Evolutionary conservation across 92 coral and sea anemone species (phyloP).

Genomic region (Paramuricea clavata): DNA sequence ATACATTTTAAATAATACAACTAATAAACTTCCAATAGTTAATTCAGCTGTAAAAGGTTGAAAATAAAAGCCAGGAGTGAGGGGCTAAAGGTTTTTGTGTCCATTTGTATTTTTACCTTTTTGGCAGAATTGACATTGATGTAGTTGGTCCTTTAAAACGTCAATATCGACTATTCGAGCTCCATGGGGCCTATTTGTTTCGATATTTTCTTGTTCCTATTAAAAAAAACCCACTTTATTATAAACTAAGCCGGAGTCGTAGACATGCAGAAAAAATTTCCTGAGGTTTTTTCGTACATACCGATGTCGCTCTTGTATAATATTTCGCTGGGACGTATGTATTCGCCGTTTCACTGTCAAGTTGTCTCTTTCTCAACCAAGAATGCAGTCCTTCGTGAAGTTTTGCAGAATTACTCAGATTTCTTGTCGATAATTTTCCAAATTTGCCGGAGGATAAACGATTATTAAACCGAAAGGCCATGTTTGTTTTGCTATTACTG

Average conservation of each 20-base stretch:
- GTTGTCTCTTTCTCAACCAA: background rate
- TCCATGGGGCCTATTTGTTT: background rate
- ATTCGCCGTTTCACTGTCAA: no score
- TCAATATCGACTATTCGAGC: conserved; percentile 21
- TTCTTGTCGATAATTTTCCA: background rate
- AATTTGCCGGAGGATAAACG: conserved; percentile 6
- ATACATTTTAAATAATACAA: no score
- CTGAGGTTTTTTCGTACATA: background rate
- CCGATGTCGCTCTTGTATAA: conserved; percentile 14
- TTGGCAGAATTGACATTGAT: background rate
- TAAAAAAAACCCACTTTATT: background rate
- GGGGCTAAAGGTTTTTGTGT: background rate
- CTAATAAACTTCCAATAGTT: background rate
- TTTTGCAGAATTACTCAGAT: background rate
- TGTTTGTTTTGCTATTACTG: conserved; percentile 23
- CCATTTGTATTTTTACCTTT: conserved; percentile 9
- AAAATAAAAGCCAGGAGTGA: background rate
- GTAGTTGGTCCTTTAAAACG: background rate
- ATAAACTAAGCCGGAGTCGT: background rate
- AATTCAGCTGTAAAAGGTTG: background rate
- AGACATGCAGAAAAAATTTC: conserved; percentile 4
- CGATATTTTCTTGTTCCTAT: background rate
- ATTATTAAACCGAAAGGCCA: conserved; percentile 5
- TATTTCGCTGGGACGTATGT: background rate
- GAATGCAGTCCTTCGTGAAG: background rate